Base-by-base conservation (phyloP, 2,113 vertebrate genomes). In the Phrynocephalus versicolor region DNA sequence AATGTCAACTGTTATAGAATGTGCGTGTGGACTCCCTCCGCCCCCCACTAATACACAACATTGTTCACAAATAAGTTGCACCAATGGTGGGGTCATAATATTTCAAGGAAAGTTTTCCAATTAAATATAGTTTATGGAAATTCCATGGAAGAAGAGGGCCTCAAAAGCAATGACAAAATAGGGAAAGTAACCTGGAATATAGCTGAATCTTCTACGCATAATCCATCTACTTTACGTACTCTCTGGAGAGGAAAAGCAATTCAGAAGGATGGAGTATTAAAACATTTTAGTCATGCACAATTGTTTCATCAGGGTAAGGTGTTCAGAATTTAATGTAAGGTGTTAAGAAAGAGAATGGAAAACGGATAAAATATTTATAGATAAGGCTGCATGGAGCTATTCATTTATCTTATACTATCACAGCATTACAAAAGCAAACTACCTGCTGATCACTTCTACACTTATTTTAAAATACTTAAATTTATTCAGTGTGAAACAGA, bases 341-440 rank as follows among this genome's bases (percentile, higher is more conserved):
- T 5, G n/a, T 75, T 33, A 86, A 85, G 51, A 2, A 84, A 62
- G 87, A 85, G 72, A 87, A 88, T 60, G 33, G 77, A 89, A 91
- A 86, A 91, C 57, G 85, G 8, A 83, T 83, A 57, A 84, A 51
- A 86, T 37, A 21, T 58, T 84, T 72, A 83, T 55, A 88, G 84
- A 92, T 85, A 92, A 65, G 27, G 9, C 5, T 7, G 27, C 23
- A 5, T 25, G 19, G 4, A 64, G 9, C 23, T 64, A 64, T 19
- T 64, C 23, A 23, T 64, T 19, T 25, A 64, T 64, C 21, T 64
- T 51, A 51, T 6, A 51, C 10, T 51, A 51, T 10, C 45, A 51
- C 41, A 45, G 84, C 27, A 45, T 75, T 82, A 57, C 6, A 87
- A 85, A 37, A 92, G 90, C n/a, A 85, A 92, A 85, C n/a, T 83